Percentiles rank a stretch among this genome's conserved stretches.
Evolutionary conservation across 2,888 invertebrate species (phyloP).

Genomic region (Pristionchus maxplancki): DNA sequence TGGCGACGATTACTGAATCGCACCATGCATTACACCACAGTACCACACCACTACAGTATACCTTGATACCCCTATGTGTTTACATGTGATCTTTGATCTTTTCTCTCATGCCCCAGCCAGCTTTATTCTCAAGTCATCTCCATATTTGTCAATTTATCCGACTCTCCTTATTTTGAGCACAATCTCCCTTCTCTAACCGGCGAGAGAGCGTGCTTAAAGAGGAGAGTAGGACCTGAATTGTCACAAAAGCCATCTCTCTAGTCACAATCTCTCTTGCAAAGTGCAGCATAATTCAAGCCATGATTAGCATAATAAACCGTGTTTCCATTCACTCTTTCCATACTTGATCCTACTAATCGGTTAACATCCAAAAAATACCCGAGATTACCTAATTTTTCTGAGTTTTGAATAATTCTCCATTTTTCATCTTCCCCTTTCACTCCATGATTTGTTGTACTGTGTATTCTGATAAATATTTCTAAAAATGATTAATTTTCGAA

Average conservation of each 20-base stretch:
- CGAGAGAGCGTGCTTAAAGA: too few species aligned
- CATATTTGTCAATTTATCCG: too few species aligned
- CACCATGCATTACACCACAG: neutral
- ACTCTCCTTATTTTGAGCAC: neutral
- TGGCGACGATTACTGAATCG: neutral
- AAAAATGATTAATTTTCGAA: too few species aligned
- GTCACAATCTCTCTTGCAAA: neutral
- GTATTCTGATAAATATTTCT: too few species aligned
- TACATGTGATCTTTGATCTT: constrained; percentile 4
- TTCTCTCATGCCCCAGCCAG: neutral
- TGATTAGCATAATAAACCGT: neutral
- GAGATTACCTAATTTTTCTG: too few species aligned
- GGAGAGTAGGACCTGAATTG: too few species aligned
- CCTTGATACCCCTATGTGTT: constrained; percentile 20
- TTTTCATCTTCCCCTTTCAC: too few species aligned
- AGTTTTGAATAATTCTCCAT: neutral
- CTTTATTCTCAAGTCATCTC: neutral
- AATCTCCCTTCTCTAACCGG: neutral
- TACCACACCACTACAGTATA: constrained; percentile 3
- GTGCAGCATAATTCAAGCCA: neutral
- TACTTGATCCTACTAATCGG: neutral
- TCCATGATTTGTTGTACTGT: neutral
- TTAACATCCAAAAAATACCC: too few species aligned
- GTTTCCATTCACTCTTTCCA: neutral
- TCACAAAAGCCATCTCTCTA: too few species aligned